Conservation (phyloP, 2,113 vertebrate species). For the Myiopsitta monachus region DNA sequence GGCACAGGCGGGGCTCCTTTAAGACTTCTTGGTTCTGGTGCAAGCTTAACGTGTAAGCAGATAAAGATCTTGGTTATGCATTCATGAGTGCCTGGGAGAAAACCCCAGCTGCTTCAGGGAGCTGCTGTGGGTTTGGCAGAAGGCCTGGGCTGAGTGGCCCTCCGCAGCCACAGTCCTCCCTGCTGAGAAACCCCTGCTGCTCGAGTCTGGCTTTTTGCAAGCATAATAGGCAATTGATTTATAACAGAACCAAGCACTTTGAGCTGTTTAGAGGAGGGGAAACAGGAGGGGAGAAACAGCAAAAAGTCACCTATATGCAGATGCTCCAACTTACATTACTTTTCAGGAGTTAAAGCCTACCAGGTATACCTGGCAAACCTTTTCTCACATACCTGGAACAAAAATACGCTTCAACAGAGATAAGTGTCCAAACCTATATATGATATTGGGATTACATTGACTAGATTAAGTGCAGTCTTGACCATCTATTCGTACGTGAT, state of each 20-base stretch:
- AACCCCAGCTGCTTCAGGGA: not conserved
- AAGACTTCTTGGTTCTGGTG: not conserved
- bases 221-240: not conserved
- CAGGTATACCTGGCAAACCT: not conserved
- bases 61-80: not conserved
- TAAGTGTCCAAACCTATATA: not conserved
- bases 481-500: not conserved
- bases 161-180: rapidly evolving
- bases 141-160: not conserved
- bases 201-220: not conserved
- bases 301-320: not conserved
- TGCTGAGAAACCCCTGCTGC: not conserved
- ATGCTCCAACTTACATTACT: not conserved
- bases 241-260: not conserved
- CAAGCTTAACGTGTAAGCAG: not conserved
- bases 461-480: not conserved
- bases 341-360: not conserved
- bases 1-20: not conserved
- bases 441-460: not conserved
- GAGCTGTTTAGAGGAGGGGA: not conserved
- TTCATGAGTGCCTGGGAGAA: not conserved
- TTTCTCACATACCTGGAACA: not conserved
- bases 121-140: not conserved
- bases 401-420: not conserved
- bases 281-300: not conserved